A percentile compares a stretch with the other conserved stretches of the same genome.
Evolutionary conservation across 2,797 vertebrate genomes (phyloP).

Genomic region (Limosa lapponica): DNA sequence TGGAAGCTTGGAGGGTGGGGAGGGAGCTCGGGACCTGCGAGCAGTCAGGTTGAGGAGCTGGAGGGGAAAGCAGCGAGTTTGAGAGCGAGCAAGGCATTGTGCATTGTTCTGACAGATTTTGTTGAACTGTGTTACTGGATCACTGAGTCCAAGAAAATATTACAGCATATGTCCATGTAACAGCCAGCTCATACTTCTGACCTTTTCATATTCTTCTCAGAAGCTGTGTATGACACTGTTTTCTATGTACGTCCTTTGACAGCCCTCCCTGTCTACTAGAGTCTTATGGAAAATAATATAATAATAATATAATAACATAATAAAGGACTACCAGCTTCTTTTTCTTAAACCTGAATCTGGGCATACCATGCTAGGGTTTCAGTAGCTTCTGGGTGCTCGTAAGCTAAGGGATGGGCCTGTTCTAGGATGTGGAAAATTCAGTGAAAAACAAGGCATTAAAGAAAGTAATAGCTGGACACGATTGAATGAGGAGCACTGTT

Average conservation of each 20-base stretch:
- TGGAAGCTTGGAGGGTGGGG: neutral
- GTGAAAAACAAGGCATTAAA: constrained; percentile 54
- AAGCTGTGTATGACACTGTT: neutral
- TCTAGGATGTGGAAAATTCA: constrained; percentile 53
- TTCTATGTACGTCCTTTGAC: neutral
- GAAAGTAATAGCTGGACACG: constrained; percentile 28
- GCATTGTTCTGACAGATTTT: neutral
- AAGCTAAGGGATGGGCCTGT: constrained; percentile 9
- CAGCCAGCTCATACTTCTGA: constrained; percentile 13
- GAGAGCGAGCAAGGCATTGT: neutral
- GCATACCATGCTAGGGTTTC: neutral
- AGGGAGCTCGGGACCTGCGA: neutral
- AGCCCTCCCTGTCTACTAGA: neutral
- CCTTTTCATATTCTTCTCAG: neutral
- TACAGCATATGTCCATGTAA: neutral
- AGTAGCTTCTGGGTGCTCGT: neutral
- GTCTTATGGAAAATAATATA: neutral
- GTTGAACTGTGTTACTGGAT: constrained; percentile 4
- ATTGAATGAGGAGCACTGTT: constrained; percentile 61
- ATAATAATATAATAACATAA: neutral
- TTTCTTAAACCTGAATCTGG: neutral
- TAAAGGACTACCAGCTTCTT: neutral
- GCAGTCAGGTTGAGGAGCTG: neutral
- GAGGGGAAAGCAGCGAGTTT: neutral
- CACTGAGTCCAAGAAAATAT: constrained; percentile 15